These are phyloP conservation scores for Trilocha varians DNA, from an alignment of 2,888 invertebrate species.

Conservation along the genomic window DNA sequence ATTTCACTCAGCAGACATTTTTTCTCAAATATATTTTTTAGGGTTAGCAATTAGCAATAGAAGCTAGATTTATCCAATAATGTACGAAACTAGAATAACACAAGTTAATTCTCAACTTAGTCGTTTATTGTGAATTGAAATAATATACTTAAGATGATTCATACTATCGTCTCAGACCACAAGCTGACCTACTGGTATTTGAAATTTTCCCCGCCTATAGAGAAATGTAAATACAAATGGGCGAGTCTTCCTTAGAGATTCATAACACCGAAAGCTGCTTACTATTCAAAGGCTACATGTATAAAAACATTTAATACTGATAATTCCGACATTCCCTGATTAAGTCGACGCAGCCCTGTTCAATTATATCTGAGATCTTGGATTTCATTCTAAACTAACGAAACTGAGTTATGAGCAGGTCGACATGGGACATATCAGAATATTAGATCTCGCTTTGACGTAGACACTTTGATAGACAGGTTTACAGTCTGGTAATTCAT, in stretches of 20 bases:
- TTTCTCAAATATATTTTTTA: too few relatives aligned
- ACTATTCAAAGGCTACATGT: not conserved
- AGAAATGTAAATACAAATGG: conserved; percentile 1
- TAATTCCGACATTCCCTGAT: not conserved
- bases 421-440: not conserved
- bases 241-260: not conserved
- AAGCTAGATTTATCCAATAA: too few relatives aligned
- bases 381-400: not conserved
- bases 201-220: too few relatives aligned
- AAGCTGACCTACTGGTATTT: too few relatives aligned
- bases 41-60: too few relatives aligned
- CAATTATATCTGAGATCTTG: not conserved
- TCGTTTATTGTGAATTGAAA: too few relatives aligned
- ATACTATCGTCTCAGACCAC: too few relatives aligned
- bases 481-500: not conserved
- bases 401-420: not conserved
- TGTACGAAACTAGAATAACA: too few relatives aligned
- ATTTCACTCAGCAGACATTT: too few relatives aligned
- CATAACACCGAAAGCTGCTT: not conserved
- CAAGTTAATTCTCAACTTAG: too few relatives aligned
- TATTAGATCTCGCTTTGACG: not conserved
- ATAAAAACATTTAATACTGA: not conserved
- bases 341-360: not conserved
- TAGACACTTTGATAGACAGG: not conserved
- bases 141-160: too few relatives aligned